Evolutionary conservation across 2,113 vertebrate species (phyloP), one percentile per base, ranked within the genome.

Genomic region (Centropristis striata): DNA sequence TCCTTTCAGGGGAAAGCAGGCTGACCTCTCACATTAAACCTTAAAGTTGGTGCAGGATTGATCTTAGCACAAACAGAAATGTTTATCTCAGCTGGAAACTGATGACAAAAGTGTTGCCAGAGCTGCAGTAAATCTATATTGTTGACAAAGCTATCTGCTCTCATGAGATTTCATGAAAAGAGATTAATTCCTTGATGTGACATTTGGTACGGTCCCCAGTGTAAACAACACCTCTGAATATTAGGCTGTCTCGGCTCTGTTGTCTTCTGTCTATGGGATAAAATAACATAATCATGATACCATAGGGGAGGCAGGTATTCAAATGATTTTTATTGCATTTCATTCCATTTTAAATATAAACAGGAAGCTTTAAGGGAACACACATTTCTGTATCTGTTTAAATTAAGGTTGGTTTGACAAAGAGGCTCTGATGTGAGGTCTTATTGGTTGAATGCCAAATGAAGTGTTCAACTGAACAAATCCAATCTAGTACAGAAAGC

Each of bases 41-140:
- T 37, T 68, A 15, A 60, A 60, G 54, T 36, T 60, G 2, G 18
- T 60, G 47, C 12, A 5, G 25, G n/a, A 77, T 23, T 44, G 32
- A 59, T 58, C 28, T 49, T 65, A 15, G 57, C 21, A 50, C 8
- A 15, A 49, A 32, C 15, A 41, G 42, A 61, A 15, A 36, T 60
- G 4, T 41, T 27, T 60, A 20, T 61, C 21, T 5, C 44, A 28
- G 32, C 16, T 21, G 41, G 68, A 58, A 46, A 47, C 68, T 41
- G 39, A 44, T 44, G 46, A 73, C n/a, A 42, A 58, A 21, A 36
- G 11, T 23, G 36, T 37, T 67, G 64, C 46, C 32, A 36, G 54
- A 25, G 53, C 54, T 49, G 27, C 5, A 37, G 20, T 37, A 37
- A 46, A 47, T 69, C 37, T n/a, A 28, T 42, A n/a, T 4, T 71